Percentiles rank a stretch among this genome's conserved stretches.
These are phyloP conservation scores for Mesopsocus fuscifrons DNA, from an alignment of 2,888 invertebrate species.

Conservation along the genomic window DNA sequence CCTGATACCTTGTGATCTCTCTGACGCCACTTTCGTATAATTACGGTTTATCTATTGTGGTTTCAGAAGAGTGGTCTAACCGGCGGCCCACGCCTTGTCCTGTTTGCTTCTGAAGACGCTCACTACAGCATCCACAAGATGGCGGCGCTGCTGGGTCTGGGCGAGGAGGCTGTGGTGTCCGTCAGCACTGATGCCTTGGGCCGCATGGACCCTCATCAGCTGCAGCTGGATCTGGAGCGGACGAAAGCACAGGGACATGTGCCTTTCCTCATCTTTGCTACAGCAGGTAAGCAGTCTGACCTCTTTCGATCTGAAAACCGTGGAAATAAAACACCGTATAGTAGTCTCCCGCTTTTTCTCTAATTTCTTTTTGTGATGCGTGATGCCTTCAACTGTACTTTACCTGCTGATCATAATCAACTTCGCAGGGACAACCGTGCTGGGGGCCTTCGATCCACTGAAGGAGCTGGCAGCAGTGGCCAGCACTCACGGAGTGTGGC, in stretches of 20 bases:
- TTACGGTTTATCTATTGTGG: no score
- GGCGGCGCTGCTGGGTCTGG: constrained; percentile 72
- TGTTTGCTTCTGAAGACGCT: constrained; percentile 76
- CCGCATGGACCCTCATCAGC: constrained; percentile 43
- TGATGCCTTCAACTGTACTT: no score
- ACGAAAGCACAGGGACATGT: constrained; percentile 41
- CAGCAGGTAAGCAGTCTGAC: constrained; percentile 34
- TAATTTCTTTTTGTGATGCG: no score
- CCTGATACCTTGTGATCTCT: no score
- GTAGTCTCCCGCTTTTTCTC: no score
- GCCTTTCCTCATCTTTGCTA: constrained; percentile 72
- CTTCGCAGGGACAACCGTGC: constrained; percentile 66
- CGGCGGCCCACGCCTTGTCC: constrained; percentile 45
- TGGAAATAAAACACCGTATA: no score
- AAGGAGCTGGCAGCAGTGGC: constrained; percentile 54
- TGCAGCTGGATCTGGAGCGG: constrained; percentile 41
- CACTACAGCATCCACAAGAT: constrained; percentile 83
- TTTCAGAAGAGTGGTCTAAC: constrained; percentile 26
- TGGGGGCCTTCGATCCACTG: constrained; percentile 78
- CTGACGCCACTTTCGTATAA: no score
- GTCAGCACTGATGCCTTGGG: constrained; percentile 52
- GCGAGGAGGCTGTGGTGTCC: constrained; percentile 61
- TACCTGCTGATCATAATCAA: no score
- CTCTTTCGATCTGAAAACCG: no score
- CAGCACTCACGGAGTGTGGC: constrained; percentile 57